These are phyloP conservation scores for Neuroscelio doddi DNA, from an alignment of 2,888 invertebrate genomes.

Conservation along the genomic window DNA sequence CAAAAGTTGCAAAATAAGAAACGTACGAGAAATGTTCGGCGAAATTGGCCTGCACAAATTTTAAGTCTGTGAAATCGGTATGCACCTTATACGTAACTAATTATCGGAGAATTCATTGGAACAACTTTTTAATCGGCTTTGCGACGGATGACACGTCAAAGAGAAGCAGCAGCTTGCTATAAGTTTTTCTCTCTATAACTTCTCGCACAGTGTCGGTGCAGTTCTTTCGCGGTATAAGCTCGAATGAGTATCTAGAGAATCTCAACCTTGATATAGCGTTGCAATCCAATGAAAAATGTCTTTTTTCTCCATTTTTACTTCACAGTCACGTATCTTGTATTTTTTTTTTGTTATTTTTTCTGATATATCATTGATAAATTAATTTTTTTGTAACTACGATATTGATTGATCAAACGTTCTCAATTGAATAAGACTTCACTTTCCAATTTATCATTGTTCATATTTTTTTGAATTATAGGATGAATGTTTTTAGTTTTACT, in stretches of 20 bases:
- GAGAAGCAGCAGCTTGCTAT: too few species aligned
- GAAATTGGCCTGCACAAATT: not conserved
- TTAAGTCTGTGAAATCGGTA: not conserved
- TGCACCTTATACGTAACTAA: not conserved
- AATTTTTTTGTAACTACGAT: too few species aligned
- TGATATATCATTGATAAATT: too few species aligned
- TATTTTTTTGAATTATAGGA: too few species aligned
- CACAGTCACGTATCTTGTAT: too few species aligned
- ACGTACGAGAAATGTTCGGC: not conserved
- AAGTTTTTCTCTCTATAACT: not conserved
- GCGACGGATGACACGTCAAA: not conserved
- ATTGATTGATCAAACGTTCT: too few species aligned
- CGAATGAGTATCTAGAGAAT: too few species aligned
- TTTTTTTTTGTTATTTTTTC: too few species aligned
- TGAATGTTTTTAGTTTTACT: conserved; percentile 90
- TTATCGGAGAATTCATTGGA: not conserved
- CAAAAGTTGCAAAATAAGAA: not conserved
- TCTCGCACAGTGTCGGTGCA: not conserved
- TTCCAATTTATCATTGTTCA: too few species aligned
- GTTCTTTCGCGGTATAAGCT: not conserved
- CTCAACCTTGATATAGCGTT: too few species aligned
- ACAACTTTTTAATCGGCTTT: not conserved
- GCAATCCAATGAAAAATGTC: too few species aligned
- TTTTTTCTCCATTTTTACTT: not conserved
- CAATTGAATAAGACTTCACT: too few species aligned